phyloP scores from a whole-genome alignment of 2,888 invertebrate species.

The Drosophila mimetica region DNA sequence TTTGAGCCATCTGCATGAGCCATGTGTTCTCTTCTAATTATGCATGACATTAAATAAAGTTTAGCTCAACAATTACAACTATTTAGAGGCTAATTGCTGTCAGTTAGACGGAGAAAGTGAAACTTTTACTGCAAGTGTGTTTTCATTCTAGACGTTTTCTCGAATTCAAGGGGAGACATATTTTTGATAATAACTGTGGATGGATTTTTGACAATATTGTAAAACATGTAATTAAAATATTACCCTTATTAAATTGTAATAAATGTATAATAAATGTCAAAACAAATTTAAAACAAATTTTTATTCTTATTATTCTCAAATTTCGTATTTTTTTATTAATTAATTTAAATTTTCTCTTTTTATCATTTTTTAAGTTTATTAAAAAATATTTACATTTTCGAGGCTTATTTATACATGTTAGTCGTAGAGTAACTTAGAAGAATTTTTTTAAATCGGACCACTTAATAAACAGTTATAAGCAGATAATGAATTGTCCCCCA shows the following conservation, averaged over 20 bases:
- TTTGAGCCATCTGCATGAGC: not conserved
- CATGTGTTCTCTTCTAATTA: conserved; percentile 61
- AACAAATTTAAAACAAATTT: not conserved
- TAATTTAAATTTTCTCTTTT: too few relatives aligned
- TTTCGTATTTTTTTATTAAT: too few relatives aligned
- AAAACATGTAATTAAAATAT: too few relatives aligned
- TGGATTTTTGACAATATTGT: not conserved
- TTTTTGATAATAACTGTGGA: not conserved
- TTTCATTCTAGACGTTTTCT: not conserved
- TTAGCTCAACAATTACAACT: conserved; percentile 78
- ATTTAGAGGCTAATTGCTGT: conserved; percentile 73
- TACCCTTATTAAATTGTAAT: too few relatives aligned
- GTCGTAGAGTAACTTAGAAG: too few relatives aligned
- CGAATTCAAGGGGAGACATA: not conserved
- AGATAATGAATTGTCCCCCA: too few relatives aligned
- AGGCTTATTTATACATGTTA: too few relatives aligned
- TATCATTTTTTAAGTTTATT: too few relatives aligned
- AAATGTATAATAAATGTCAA: not conserved
- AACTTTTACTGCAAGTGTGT: conserved; percentile 17
- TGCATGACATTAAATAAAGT: conserved; percentile 74
- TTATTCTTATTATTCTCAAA: too few relatives aligned
- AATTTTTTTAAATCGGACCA: too few relatives aligned
- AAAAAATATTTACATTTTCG: too few relatives aligned
- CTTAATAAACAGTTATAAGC: too few relatives aligned
- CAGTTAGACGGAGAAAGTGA: conserved; percentile 32